These are phyloP conservation scores for Hypocryptadius cinnamomeus DNA, from an alignment of 2,113 vertebrate species.

Conservation along the genomic window DNA sequence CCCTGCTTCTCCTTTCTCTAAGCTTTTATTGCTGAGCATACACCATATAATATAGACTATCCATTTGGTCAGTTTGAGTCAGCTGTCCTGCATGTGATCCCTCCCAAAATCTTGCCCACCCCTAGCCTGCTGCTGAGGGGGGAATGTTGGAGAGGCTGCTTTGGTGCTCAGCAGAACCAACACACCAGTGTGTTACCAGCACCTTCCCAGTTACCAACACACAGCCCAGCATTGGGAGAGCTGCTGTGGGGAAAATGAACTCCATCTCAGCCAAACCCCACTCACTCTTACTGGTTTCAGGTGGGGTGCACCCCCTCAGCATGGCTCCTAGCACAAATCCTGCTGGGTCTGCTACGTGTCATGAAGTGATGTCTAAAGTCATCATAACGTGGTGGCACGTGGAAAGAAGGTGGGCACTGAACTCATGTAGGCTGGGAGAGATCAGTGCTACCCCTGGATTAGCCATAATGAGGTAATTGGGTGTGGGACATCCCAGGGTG, in stretches of 20 bases:
- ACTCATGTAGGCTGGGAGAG: not conserved
- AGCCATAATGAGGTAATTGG: accelerated
- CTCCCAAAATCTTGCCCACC: not conserved
- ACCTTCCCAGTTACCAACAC: not conserved
- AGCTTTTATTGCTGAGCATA: not conserved
- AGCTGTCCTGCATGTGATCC: not conserved
- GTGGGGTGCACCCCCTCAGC: not conserved
- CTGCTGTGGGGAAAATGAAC: not conserved
- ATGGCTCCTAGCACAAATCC: not conserved
- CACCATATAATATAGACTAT: not conserved
- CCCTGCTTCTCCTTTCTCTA: not conserved
- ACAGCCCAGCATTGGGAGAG: not conserved
- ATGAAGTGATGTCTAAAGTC: not conserved
- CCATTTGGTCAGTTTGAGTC: not conserved
- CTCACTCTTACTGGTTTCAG: not conserved
- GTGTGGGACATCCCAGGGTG: not conserved
- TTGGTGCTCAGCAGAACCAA: not conserved
- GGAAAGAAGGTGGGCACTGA: not conserved
- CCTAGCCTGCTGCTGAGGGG: not conserved
- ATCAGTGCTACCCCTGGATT: not conserved
- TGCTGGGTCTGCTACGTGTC: not conserved
- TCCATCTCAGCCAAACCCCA: not conserved
- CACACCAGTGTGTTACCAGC: not conserved
- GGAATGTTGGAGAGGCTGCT: not conserved
- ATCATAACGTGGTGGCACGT: not conserved